These are phyloP conservation scores for Catocala nupta DNA, from an alignment of 2,888 invertebrate genomes.

Conservation along the genomic window DNA sequence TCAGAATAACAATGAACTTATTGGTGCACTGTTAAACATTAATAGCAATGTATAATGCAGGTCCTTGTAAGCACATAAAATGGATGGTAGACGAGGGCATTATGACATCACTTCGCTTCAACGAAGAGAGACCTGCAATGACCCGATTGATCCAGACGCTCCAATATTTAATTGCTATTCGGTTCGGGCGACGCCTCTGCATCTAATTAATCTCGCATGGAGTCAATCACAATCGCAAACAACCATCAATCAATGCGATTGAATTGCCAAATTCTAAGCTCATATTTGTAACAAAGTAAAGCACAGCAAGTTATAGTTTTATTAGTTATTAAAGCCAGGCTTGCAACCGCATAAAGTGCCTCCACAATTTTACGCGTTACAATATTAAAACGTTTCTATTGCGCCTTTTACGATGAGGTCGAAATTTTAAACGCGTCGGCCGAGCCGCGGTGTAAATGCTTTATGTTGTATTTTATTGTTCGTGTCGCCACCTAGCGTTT, in stretches of 20 bases:
- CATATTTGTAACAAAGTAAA: conserved; percentile 1
- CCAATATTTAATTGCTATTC: conserved; percentile 7
- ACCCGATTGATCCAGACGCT: not conserved
- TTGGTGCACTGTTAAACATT: too few species aligned
- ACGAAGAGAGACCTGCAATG: too few species aligned
- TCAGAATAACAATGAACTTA: too few species aligned
- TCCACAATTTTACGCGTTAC: conserved; percentile 57
- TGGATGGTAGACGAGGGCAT: too few species aligned
- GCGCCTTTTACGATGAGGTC: conserved; percentile 65
- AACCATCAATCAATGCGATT: conserved; percentile 5
- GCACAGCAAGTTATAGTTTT: conserved; percentile 31
- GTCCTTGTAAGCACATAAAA: too few species aligned
- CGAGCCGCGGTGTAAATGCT: conserved; percentile 60
- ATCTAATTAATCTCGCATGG: conserved; percentile 8
- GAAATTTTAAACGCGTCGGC: conserved; percentile 68
- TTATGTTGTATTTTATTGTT: conserved; percentile 66
- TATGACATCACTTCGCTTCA: too few species aligned
- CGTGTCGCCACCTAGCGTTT: conserved; percentile 63
- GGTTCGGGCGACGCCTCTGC: not conserved
- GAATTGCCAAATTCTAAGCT: not conserved
- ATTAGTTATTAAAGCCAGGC: conserved; percentile 48
- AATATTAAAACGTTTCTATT: conserved; percentile 67
- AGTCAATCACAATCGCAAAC: conserved; percentile 1
- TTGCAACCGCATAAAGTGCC: conserved; percentile 48
- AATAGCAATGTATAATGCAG: too few species aligned